Conservation (phyloP, 2,797 vertebrate species). For the Hapalemur alaotrensis region DNA sequence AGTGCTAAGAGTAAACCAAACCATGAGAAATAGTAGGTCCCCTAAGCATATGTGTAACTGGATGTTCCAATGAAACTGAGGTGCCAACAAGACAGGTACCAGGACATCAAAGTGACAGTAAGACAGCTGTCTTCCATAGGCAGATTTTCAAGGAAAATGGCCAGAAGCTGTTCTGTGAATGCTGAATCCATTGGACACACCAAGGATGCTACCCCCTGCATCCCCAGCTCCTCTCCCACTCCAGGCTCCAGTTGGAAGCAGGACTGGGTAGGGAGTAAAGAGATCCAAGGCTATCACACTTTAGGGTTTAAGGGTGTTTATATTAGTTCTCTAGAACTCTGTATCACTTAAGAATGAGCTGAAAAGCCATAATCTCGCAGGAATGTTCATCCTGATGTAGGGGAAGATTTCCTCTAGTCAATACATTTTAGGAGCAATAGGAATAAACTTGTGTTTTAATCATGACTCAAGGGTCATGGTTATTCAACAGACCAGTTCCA, state of each 20-base stretch:
- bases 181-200: not conserved
- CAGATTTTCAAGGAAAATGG: not conserved
- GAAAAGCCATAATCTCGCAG: not conserved
- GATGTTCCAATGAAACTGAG: not conserved
- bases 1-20: not conserved
- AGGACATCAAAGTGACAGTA: not conserved
- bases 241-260: not conserved
- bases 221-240: too few relatives aligned
- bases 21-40: not conserved
- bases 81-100: not conserved
- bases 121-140: not conserved
- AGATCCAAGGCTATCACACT: not conserved
- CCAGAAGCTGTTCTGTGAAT: not conserved
- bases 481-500: not conserved
- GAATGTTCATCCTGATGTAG: not conserved
- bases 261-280: too few relatives aligned
- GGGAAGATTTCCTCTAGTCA: not conserved
- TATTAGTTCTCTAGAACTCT: not conserved
- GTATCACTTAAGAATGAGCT: not conserved
- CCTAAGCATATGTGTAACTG: not conserved
- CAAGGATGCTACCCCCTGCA: fast-evolving
- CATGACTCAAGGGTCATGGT: not conserved
- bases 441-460: not conserved
- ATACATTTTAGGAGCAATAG: not conserved
- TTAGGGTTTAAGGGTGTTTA: not conserved